Conservation (phyloP, 2,888 invertebrate genomes). For the Gymnoscelis rufifasciata region DNA sequence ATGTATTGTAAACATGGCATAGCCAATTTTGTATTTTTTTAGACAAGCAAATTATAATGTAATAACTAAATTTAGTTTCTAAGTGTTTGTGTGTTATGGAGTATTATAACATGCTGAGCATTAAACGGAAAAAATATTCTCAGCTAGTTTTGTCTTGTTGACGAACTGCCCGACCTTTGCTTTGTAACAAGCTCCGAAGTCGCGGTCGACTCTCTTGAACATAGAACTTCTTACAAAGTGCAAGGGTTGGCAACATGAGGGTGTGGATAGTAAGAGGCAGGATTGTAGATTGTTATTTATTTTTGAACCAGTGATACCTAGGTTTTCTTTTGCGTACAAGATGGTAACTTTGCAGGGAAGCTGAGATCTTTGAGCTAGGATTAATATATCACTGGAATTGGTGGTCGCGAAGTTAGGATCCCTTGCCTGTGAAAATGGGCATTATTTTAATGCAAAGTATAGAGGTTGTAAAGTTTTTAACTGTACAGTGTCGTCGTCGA, state of each 20-base stretch:
- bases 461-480: constrained; percentile 86
- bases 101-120: constrained; percentile 71
- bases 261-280: constrained; percentile 57
- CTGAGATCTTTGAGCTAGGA: constrained; percentile 74
- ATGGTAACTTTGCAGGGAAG: constrained; percentile 77
- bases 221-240: constrained; percentile 61
- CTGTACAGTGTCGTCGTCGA: constrained; percentile 68
- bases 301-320: constrained; percentile 58
- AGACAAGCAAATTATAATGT: constrained; percentile 42
- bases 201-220: constrained; percentile 50
- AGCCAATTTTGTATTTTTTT: constrained; percentile 52
- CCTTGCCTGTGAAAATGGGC: constrained; percentile 87
- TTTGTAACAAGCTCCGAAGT: constrained; percentile 66
- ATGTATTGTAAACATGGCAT: constrained; percentile 53
- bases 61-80: constrained; percentile 44
- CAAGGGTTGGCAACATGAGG: constrained; percentile 66
- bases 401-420: constrained; percentile 75
- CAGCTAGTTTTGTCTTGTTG: constrained; percentile 74
- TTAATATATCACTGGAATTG: constrained; percentile 71
- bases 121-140: constrained; percentile 77
- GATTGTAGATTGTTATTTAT: constrained; percentile 55
- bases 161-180: constrained; percentile 75
- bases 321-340: constrained; percentile 73
- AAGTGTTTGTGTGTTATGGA: constrained; percentile 60
- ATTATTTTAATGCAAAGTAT: constrained; percentile 96